Evolutionary conservation across 2,888 invertebrate genomes (phyloP), one percentile per base, ranked within the genome.

Genomic region (Dynastes maya): DNA sequence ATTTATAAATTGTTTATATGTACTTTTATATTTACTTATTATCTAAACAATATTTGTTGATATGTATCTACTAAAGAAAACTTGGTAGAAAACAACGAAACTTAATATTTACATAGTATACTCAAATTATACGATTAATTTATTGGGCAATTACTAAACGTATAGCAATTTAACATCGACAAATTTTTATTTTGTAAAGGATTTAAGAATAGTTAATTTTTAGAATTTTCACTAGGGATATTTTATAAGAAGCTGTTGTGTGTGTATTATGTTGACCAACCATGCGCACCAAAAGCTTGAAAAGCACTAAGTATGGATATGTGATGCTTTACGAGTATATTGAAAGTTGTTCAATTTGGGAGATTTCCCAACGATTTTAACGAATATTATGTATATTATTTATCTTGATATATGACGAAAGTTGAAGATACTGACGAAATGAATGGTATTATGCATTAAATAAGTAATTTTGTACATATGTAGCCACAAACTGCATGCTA

Each of bases 331-430:
- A 77, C 32, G 51, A 74, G 77, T 74, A 58, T 49, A 55, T 72
- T 78, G 32, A 74, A 80, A 77, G 80, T 79, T 78, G 80, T 80
- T 78, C 68, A 72, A 76, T 81, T 80, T 68, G 80, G 77, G 80
- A 77, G 74, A 65, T 77, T 79, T 81, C 78, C 80, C 65, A 79
- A 75, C 45, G 61, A 75, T 75, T 79, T 80, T 75, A 71, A 78
- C 76, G 75, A 80, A 71, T 75, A 80, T 68, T 77, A 80, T 78
- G 79, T 76, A 71, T n/a, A 70, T 61, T 67, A 27, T 45, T 55
- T 58, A 67, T 53, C 65, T 29, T 22, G 27, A 65, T 74, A 77
- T 68, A 79, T 74, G 77, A 79, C 67, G 75, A 67, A 63, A 76
- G 67, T 70, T 22, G 76, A 76, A 37, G 55, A 68, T 11, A 70